Conservation (phyloP, 2,113 vertebrate genomes). For the Chauna torquata region DNA sequence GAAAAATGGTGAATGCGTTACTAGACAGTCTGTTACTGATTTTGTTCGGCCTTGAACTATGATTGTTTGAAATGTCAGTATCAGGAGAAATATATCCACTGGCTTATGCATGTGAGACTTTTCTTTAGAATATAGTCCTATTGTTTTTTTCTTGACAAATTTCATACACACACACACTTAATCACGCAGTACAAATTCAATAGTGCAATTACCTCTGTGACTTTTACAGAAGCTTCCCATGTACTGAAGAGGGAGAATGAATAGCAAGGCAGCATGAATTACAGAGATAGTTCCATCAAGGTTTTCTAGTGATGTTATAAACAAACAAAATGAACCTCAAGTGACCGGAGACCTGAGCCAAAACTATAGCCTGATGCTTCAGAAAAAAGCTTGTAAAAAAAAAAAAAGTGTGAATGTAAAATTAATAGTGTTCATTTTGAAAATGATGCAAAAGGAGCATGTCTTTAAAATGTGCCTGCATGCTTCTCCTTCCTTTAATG, state of each 20-base stretch:
- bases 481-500: neutral
- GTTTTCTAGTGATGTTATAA: neutral
- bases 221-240: neutral
- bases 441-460: accelerated
- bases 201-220: neutral
- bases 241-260: neutral
- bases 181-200: neutral
- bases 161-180: neutral
- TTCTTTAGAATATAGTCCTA: neutral
- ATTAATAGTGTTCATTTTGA: neutral
- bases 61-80: conserved; percentile 4
- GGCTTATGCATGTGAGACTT: neutral
- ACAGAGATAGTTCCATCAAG: neutral
- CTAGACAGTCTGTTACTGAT: neutral
- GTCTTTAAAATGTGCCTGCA: neutral
- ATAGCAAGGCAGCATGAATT: neutral
- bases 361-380: neutral
- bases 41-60: neutral
- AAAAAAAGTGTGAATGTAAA: neutral
- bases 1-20: neutral
- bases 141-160: neutral
- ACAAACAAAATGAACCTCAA: neutral
- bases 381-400: neutral
- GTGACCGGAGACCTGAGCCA: neutral
- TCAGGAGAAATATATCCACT: neutral